Conservation (phyloP, 2,113 vertebrate genomes). For the Oophaga pumilio region DNA sequence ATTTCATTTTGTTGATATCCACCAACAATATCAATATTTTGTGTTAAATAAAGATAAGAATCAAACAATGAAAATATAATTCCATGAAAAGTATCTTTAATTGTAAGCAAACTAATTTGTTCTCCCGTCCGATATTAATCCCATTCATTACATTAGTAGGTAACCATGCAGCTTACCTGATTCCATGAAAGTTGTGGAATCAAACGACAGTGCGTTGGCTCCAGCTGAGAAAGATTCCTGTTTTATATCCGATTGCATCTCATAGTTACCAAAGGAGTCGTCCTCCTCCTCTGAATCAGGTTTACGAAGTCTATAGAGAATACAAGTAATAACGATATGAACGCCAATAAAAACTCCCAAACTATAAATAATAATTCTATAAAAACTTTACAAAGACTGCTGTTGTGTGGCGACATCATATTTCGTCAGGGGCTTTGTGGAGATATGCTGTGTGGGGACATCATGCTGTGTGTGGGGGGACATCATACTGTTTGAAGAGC, state of each 20-base stretch:
- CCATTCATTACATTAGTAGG: neutral
- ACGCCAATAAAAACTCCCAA: neutral
- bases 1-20: too few species aligned
- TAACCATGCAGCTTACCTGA: constrained; percentile 73
- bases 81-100: too few species aligned
- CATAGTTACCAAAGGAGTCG: constrained; percentile 85
- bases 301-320: constrained; percentile 80
- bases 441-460: too few species aligned
- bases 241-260: constrained; percentile 81
- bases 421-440: too few species aligned
- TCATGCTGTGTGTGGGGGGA: too few species aligned
- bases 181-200: constrained; percentile 85
- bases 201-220: constrained; percentile 72
- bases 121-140: neutral
- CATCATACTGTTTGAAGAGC: too few species aligned
- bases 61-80: too few species aligned
- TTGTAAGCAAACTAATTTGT: neutral
- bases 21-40: too few species aligned
- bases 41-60: too few species aligned
- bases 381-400: too few species aligned
- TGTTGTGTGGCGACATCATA: too few species aligned
- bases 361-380: neutral
- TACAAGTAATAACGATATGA: neutral
- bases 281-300: constrained; percentile 92
- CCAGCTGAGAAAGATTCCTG: constrained; percentile 77